A percentile compares a stretch with the other conserved stretches of the same genome.
Evolutionary conservation across 2,113 vertebrate genomes (phyloP).

Genomic region (Ammodytes dubius): DNA sequence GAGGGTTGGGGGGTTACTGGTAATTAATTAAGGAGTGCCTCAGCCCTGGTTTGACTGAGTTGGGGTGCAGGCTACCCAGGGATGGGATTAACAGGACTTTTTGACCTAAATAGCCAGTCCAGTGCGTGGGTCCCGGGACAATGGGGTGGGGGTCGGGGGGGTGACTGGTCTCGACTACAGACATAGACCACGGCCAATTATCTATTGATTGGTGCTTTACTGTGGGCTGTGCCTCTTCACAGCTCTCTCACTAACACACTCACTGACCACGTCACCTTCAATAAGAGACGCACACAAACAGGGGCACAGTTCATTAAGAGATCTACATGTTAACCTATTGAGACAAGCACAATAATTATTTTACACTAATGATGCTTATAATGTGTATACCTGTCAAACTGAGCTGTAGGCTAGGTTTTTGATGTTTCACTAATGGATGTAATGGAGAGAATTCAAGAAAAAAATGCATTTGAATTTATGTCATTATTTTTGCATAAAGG

Average conservation of each 20-base stretch:
- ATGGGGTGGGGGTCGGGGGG: slow-evolving; percentile 71
- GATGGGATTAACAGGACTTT: slow-evolving; percentile 86
- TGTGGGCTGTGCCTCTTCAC: slow-evolving; percentile 85
- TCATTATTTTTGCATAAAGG: slow-evolving; percentile 27
- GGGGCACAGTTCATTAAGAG: slow-evolving; percentile 61
- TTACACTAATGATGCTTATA: slow-evolving; percentile 77
- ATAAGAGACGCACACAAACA: slow-evolving; percentile 69
- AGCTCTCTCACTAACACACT: slow-evolving; percentile 82
- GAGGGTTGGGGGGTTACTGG: slow-evolving; percentile 81
- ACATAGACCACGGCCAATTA: slow-evolving; percentile 90
- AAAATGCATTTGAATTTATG: slow-evolving; percentile 10
- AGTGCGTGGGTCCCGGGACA: slow-evolving; percentile 84
- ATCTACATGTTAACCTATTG: slow-evolving; percentile 64
- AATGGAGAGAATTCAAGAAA: slow-evolving; percentile 40
- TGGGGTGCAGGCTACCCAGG: slow-evolving; percentile 53
- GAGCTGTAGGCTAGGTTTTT: slow-evolving; percentile 49
- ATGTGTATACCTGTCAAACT: slow-evolving; percentile 72
- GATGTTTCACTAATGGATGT: slow-evolving; percentile 66
- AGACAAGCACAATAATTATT: slow-evolving; percentile 82
- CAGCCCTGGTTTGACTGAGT: slow-evolving; percentile 75
- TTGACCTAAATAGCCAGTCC: slow-evolving; percentile 91
- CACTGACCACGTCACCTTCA: slow-evolving; percentile 83
- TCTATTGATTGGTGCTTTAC: slow-evolving; percentile 91
- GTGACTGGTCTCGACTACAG: slow-evolving; percentile 86
- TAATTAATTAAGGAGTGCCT: slow-evolving; percentile 88